Conservation (phyloP, 2,113 vertebrate genomes). For the Indicator maculatus region DNA sequence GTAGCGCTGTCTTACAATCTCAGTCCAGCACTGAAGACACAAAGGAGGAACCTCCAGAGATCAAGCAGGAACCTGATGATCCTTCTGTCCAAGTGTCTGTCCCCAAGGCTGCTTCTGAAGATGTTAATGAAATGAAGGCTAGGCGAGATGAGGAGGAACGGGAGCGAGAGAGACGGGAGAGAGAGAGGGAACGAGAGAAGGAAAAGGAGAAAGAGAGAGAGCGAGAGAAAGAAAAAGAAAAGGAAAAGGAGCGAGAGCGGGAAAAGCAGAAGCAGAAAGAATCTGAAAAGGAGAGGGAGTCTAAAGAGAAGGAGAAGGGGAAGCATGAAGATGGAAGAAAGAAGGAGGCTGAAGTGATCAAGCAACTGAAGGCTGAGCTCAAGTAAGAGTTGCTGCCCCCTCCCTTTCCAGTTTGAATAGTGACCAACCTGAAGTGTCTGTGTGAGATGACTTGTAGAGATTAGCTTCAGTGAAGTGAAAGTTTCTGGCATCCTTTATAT, state of each 20-base stretch:
- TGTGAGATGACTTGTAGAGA: not conserved
- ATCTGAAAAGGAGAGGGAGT: constrained; percentile 78
- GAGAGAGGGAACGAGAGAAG: constrained; percentile 81
- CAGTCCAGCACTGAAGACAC: constrained; percentile 92
- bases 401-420: not conserved
- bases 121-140: constrained; percentile 73
- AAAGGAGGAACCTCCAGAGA: constrained; percentile 85
- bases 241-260: constrained; percentile 83
- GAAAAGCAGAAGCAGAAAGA: constrained; percentile 81
- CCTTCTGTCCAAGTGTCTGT: constrained; percentile 69
- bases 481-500: not conserved
- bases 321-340: constrained; percentile 85
- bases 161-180: constrained; percentile 81
- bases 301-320: constrained; percentile 87
- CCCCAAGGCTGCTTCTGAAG: constrained; percentile 76
- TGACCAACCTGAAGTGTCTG: not conserved
- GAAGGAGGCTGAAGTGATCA: constrained; percentile 86
- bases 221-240: constrained; percentile 84
- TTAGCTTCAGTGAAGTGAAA: not conserved
- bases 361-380: constrained; percentile 94
- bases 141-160: constrained; percentile 78
- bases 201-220: constrained; percentile 69
- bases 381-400: constrained; percentile 79
- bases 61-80: constrained; percentile 88
- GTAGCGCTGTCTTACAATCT: constrained; percentile 87